Evolutionary conservation across 2,888 invertebrate genomes (phyloP), one percentile per base, ranked within the genome.

Genomic region (Aleiodes alternator): DNA sequence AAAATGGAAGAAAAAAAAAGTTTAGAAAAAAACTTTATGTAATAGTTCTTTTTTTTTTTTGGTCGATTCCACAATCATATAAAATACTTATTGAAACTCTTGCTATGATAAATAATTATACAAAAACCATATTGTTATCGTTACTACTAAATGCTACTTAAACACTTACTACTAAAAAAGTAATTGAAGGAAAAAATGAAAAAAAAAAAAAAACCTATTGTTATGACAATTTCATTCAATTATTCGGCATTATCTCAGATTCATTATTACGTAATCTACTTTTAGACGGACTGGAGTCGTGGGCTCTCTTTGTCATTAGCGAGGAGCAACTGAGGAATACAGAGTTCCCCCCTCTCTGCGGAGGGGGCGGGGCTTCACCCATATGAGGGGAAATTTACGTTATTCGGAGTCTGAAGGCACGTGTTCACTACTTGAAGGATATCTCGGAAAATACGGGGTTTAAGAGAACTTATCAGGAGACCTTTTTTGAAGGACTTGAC

Each of bases 51-150:
- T 31, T 56, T 23, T 43, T 64, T 64, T 16, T 64, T 64, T 23
- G n/a, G 38, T 64, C 48, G 48, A 16, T 23, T 64, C 43, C 64
- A 48, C 64, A 64, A 64, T 64, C 50, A 57, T 70, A 72, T 69
- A 50, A 31, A 73, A 71, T 72, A 76, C 69, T 77, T 79, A 77
- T 76, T 74, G 69, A 72, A 73, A 70, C 59, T 75, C 75, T 76
- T 59, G 76, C 74, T 76, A 43, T 64, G 61, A 43, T 51, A 51
- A 57, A 73, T 48, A 61, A 57, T 77, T 38, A 64, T 76, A 73
- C 43, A 68, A 68, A 69, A 71, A 56, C 56, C 8, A 43, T 76
- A 79, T 78, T 64, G 78, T 78, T 79, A 76, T 78, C 79, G 79
- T 78, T 79, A 73, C 74, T 72, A 76, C 77, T 70, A 55, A 74